Conservation (phyloP, 2,113 vertebrate genomes). For the Sander lucioperca region DNA sequence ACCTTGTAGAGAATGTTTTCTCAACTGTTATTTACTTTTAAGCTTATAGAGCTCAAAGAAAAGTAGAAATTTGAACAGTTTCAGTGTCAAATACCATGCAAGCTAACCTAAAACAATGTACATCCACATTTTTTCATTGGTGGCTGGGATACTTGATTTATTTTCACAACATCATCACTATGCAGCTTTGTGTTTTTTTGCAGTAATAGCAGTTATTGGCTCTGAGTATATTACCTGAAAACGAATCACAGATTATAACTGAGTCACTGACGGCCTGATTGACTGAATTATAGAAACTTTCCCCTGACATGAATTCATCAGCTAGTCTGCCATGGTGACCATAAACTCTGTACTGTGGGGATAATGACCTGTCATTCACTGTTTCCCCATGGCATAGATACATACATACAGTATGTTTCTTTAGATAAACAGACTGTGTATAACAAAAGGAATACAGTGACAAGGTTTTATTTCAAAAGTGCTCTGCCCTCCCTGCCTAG, state of each 20-base stretch:
- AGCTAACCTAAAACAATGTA: neutral
- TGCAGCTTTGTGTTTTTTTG: neutral
- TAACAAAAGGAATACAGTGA: neutral
- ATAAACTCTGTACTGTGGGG: neutral
- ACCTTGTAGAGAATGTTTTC: neutral
- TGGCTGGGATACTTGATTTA: neutral
- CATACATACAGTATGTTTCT: neutral
- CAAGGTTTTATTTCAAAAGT: neutral
- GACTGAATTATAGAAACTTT: neutral
- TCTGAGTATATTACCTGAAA: neutral
- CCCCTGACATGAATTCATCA: conserved; percentile 2
- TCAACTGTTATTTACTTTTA: neutral
- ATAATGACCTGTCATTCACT: conserved; percentile 32
- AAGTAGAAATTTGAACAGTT: neutral
- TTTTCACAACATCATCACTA: neutral
- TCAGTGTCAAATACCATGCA: neutral
- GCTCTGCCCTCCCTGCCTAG: neutral
- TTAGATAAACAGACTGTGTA: neutral
- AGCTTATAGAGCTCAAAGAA: neutral
- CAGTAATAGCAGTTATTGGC: too few species aligned
- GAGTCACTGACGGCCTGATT: neutral
- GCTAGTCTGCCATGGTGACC: neutral
- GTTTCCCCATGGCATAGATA: neutral
- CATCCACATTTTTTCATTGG: neutral
- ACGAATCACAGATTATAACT: neutral